phyloP scores from a whole-genome alignment of 2,888 invertebrate species.

The Buathra laborator region DNA sequence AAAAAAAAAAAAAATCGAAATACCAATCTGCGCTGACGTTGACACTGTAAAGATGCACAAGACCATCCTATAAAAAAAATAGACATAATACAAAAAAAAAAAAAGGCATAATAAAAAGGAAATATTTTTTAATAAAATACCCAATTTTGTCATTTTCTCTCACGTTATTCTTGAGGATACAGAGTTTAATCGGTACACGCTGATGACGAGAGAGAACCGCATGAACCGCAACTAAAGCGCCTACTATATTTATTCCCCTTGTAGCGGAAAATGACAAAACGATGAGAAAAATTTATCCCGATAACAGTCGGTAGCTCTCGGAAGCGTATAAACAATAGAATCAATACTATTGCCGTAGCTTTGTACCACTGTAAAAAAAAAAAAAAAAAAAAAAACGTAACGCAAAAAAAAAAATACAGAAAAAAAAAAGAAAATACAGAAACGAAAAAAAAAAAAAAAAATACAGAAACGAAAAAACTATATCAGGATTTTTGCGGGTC shows the following conservation, averaged over 20 bases:
- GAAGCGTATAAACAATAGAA: constrained; percentile 15
- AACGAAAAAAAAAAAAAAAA: not conserved
- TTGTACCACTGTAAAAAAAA: constrained; percentile 50
- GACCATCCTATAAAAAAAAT: constrained; percentile 70
- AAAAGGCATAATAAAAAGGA: constrained; percentile 76
- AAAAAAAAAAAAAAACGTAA: not conserved
- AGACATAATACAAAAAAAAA: constrained; percentile 45
- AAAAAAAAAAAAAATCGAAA: constrained; percentile 6
- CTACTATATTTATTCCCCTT: not conserved
- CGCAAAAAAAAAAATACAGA: not conserved
- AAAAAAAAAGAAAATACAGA: not conserved
- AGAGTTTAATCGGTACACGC: not conserved
- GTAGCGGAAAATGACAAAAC: constrained; percentile 52
- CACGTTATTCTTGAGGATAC: constrained; percentile 41
- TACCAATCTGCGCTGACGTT: constrained; percentile 63
- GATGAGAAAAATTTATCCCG: constrained; percentile 7
- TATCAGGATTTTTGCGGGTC: constrained; percentile 1
- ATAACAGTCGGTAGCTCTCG: constrained; percentile 23
- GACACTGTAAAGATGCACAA: constrained; percentile 78
- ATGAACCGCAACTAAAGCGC: not conserved
- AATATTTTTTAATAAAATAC: constrained; percentile 78
- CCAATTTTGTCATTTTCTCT: constrained; percentile 66
- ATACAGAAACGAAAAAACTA: not conserved
- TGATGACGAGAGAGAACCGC: constrained; percentile 1
- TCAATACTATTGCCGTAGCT: constrained; percentile 35